Evolutionary conservation across 2,113 vertebrate genomes (phyloP).

Genomic region (Rutilus rutilus): DNA sequence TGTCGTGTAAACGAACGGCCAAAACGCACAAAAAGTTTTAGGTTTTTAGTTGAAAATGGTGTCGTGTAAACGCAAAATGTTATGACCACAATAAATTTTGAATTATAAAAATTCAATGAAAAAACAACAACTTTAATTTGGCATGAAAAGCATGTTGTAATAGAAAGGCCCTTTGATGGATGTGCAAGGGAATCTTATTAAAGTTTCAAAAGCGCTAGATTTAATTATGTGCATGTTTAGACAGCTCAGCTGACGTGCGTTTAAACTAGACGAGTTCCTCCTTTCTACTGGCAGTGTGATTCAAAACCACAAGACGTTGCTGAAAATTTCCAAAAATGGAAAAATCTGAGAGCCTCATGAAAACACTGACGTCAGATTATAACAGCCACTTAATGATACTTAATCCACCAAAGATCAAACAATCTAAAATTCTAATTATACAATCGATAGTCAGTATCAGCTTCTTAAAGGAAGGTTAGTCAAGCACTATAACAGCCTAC

Average conservation of each 20-base stretch:
- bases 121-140: neutral
- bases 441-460: neutral
- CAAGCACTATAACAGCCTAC: neutral
- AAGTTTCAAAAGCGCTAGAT: neutral
- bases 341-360: neutral
- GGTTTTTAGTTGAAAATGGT: no score
- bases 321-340: slow-evolving; percentile 34
- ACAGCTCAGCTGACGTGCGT: neutral
- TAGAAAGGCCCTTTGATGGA: neutral
- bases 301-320: slow-evolving; percentile 43
- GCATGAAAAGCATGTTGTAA: neutral
- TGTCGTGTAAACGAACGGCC: no score
- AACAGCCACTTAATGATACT: neutral
- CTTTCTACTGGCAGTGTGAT: slow-evolving; percentile 39
- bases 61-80: neutral
- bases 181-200: neutral
- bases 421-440: neutral
- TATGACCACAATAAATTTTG: neutral
- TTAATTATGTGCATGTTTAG: slow-evolving; percentile 32
- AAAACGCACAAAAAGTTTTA: no score
- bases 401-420: neutral
- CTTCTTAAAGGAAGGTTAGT: neutral
- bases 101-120: neutral
- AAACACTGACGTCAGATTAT: neutral
- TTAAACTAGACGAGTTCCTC: slow-evolving; percentile 13